These are phyloP conservation scores for Oriolus oriolus DNA, from an alignment of 2,113 vertebrate species.

Conservation along the genomic window DNA sequence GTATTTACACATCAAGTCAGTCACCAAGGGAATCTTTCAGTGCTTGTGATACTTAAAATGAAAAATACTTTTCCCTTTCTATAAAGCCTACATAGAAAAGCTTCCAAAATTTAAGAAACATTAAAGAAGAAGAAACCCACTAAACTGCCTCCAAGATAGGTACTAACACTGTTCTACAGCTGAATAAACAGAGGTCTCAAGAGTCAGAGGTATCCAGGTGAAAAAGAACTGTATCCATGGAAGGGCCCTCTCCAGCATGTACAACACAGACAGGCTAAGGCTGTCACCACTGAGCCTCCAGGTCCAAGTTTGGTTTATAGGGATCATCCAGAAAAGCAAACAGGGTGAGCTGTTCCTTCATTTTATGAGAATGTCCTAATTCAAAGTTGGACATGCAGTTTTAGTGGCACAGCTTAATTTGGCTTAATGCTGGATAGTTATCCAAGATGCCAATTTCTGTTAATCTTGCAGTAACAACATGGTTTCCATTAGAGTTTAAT, in stretches of 20 bases:
- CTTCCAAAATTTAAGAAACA: not conserved
- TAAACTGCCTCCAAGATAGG: not conserved
- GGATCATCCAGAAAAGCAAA: not conserved
- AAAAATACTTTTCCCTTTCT: constrained; percentile 20
- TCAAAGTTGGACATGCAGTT: not conserved
- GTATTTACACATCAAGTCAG: constrained; percentile 29
- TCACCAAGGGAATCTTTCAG: constrained; percentile 42
- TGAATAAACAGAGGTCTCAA: constrained; percentile 28
- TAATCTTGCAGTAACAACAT: not conserved
- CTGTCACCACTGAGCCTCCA: not conserved
- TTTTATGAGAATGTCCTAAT: not conserved
- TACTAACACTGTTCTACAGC: constrained; percentile 9
- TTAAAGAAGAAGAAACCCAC: not conserved
- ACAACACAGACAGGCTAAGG: not conserved
- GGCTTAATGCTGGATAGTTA: not conserved
- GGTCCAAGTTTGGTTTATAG: not conserved
- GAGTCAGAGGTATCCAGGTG: not conserved
- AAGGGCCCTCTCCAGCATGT: not conserved
- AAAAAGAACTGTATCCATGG: not conserved
- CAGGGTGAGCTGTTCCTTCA: not conserved
- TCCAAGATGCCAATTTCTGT: not conserved
- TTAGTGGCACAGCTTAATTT: not conserved
- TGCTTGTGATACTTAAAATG: not conserved
- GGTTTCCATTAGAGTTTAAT: constrained; percentile 9
- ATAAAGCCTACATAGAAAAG: not conserved